Evolutionary conservation across 2,888 invertebrate species (phyloP), one percentile per base, ranked within the genome.

Genomic region (Sipha maydis): DNA sequence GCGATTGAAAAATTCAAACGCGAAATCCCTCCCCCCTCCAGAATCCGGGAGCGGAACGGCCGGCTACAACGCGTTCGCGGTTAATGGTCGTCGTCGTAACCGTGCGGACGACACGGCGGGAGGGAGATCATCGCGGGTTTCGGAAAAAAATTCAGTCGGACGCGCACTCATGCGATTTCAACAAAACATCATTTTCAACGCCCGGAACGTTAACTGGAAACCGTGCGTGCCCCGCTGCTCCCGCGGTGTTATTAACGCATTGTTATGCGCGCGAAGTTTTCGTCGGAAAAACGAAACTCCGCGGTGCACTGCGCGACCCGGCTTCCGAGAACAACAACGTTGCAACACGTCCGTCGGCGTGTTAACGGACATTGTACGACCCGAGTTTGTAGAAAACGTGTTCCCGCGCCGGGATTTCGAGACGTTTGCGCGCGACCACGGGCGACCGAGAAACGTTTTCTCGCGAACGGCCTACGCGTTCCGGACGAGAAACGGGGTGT

Each of bases 101-200:
- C 38, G n/a, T n/a, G n/a, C n/a, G n/a, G n/a, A n/a, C n/a, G n/a
- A n/a, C n/a, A n/a, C n/a, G n/a, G n/a, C n/a, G 17, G 25, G 17
- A n/a, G 0, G 48, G 61, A 8, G n/a, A 25, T n/a, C 25, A 8
- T 17, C 31, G 8, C 4, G 25, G 38, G 17, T 79, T 14, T 56
- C 17, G n/a, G 56, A 34, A 48, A 31, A 28, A 71, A 54, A 31
- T 54, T n/a, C 1, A 75, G 56, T 83, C 11, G 7, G 34, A 2
- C 4, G 9, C 41, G 41, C 41, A 75, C 21, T 84, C 76, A 76
- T n/a, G n/a, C n/a, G 28, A 28, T 84, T 84, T 84, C 61, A 84
- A 76, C 76, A 76, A 84, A 84, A 21, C 38, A n/a, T n/a, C 28
- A 56, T 73, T n/a, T 83, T 83, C 76, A 84, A n/a, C n/a, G n/a